Conservation (phyloP, 2,797 vertebrate species). For the Chromis chromis region DNA sequence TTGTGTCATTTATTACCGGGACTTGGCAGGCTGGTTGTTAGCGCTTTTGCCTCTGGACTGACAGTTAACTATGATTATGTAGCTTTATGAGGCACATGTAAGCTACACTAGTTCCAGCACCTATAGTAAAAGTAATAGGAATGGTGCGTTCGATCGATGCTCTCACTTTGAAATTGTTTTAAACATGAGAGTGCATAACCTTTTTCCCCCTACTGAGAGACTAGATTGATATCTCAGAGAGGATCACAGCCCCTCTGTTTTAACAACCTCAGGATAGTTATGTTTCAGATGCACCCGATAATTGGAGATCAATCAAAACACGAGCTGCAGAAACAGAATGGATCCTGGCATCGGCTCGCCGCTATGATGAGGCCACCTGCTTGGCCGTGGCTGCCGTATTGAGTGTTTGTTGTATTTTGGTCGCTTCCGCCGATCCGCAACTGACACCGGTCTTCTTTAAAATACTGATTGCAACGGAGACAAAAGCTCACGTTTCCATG, state of each 20-base stretch:
- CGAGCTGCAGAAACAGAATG: constrained; percentile 23
- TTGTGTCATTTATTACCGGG: constrained; percentile 49
- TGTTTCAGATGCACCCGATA: constrained; percentile 48
- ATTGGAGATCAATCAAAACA: constrained; percentile 58
- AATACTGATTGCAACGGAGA: constrained; percentile 63
- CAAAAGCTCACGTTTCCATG: constrained; percentile 70
- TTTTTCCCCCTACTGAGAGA: neutral
- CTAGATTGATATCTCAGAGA: constrained; percentile 2
- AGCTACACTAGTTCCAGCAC: neutral
- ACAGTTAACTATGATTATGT: constrained; percentile 33
- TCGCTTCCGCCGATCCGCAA: constrained; percentile 38
- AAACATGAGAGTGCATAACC: neutral
- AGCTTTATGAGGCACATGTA: constrained; percentile 8
- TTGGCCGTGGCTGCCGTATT: constrained; percentile 16
- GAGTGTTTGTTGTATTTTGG: constrained; percentile 49
- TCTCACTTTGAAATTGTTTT: constrained; percentile 4
- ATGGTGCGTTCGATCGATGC: neutral
- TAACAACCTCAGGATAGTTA: constrained; percentile 27
- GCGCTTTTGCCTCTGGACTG: constrained; percentile 16
- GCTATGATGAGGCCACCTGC: constrained; percentile 33
- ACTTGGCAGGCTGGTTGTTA: constrained; percentile 52
- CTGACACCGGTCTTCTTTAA: constrained; percentile 39
- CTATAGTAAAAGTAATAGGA: neutral
- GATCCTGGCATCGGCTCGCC: constrained; percentile 25
- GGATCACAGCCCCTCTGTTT: constrained; percentile 10